These are phyloP conservation scores for Oxyruncus cristatus DNA, from an alignment of 2,113 vertebrate genomes.

Conservation along the genomic window DNA sequence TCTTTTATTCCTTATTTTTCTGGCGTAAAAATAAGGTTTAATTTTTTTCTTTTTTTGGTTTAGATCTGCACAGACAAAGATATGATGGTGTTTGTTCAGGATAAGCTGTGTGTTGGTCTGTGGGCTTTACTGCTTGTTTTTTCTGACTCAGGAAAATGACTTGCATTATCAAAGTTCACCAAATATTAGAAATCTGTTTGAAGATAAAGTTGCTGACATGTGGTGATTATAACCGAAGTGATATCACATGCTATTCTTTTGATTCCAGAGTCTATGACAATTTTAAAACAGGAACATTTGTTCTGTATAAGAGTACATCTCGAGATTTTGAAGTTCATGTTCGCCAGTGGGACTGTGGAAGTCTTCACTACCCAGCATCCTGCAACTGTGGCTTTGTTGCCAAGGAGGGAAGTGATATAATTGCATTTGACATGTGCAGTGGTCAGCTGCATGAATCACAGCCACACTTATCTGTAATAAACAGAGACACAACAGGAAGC, in stretches of 20 bases:
- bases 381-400: constrained; percentile 87
- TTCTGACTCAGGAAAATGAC: neutral
- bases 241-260: neutral
- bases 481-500: constrained; percentile 67
- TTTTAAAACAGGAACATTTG: constrained; percentile 87
- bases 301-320: constrained; percentile 81
- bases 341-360: constrained; percentile 91
- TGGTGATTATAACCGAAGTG: neutral
- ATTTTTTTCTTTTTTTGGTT: neutral
- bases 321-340: constrained; percentile 87
- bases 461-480: constrained; percentile 83
- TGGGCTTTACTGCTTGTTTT: neutral
- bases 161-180: neutral
- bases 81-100: neutral
- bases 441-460: constrained; percentile 80
- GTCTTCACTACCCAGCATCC: constrained; percentile 75
- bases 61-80: neutral
- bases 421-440: constrained; percentile 89
- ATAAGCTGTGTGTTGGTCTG: neutral
- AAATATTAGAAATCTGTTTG: neutral
- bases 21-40: neutral
- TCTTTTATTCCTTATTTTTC: neutral
- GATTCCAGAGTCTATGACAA: constrained; percentile 84
- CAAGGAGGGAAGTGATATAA: constrained; percentile 76
- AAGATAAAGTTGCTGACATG: neutral